A percentile compares a stretch with the other conserved stretches of the same genome.
Evolutionary conservation across 2,113 vertebrate species (phyloP).

Genomic region (Clinocottus analis): DNA sequence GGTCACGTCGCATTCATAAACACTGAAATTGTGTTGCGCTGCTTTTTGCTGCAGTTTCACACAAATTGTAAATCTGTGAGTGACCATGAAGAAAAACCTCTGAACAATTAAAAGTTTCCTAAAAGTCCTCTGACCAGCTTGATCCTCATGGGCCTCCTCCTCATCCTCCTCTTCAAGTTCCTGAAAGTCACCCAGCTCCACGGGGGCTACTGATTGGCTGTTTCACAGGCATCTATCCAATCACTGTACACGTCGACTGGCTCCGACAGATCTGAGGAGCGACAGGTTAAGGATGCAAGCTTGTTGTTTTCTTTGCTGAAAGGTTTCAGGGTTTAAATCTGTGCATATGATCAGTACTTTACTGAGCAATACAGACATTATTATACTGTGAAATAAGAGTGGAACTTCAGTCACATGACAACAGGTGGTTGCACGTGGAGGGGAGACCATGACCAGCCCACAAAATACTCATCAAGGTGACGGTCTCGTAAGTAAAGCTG

Average conservation of each 20-base stretch:
- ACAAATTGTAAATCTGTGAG: constrained; percentile 9
- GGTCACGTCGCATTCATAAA: background rate
- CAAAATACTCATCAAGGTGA: background rate
- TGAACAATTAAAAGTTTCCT: background rate
- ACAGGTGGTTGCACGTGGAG: background rate
- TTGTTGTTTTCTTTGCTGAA: background rate
- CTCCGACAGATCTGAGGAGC: constrained; percentile 90
- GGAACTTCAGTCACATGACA: background rate
- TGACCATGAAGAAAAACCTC: constrained; percentile 19
- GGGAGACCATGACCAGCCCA: background rate
- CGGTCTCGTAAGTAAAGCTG: background rate
- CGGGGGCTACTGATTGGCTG: constrained; percentile 90
- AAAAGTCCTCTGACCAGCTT: constrained; percentile 6
- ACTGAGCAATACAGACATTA: constrained; percentile 9
- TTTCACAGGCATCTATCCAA: constrained; percentile 97
- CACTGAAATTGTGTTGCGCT: background rate
- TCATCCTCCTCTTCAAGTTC: constrained; percentile 2
- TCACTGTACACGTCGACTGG: constrained; percentile 96
- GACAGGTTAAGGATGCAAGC: constrained; percentile 57
- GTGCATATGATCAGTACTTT: background rate
- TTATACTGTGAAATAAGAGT: background rate
- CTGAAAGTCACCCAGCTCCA: constrained; percentile 21
- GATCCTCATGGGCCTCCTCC: background rate
- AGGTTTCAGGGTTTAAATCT: background rate
- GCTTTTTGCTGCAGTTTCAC: background rate